Evolutionary conservation across 2,797 vertebrate genomes (phyloP), one percentile per base, ranked within the genome.

Genomic region (Helicolenus hilgendorfi): DNA sequence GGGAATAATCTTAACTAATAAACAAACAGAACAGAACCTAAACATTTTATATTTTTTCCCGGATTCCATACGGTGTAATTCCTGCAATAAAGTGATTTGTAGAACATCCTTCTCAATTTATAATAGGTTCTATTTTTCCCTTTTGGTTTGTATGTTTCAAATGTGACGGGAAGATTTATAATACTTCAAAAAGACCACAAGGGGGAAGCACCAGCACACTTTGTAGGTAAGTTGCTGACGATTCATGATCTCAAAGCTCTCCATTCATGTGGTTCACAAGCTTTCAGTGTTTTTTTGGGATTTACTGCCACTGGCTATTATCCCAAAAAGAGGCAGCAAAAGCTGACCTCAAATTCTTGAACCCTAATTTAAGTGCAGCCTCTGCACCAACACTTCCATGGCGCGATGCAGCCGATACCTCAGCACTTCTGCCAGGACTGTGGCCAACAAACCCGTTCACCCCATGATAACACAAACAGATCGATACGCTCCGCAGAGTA

Each of bases 71-170:
- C 68, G 94, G 89, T 96, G 81, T 96, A 95, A 93, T 92, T 93
- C 69, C 84, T 95, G 87, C 94, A 97, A 97, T 97, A 97, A 97
- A 96, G 49, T 77, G 11, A 92, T 97, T 93, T 96, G 85, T 96
- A 95, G 84, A 95, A 93, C 76, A 59, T 91, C 70, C 22, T 11
- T 70, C 64, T 64, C 45, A n/a, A 74, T 74, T 80, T 11, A 71
- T 75, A 13, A 36, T 0, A 13, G n/a, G 31, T 60, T 7, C 31
- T 33, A 3, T 35, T 86, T 38, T 38, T 35, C 0, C 5, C 0
- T 7, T 81, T 63, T 59, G 3, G 14, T 53, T 33, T 63, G 9
- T 26, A 7, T 13, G 26, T 41, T 69, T 82, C 3, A 9, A 72
- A 63, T 38, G 27, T 14, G 20, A 11, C 1, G 2, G 53, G 3